Evolutionary conservation across 2,888 invertebrate genomes (phyloP), one percentile per base, ranked within the genome.

Genomic region (Schrankia costaestrigalis): DNA sequence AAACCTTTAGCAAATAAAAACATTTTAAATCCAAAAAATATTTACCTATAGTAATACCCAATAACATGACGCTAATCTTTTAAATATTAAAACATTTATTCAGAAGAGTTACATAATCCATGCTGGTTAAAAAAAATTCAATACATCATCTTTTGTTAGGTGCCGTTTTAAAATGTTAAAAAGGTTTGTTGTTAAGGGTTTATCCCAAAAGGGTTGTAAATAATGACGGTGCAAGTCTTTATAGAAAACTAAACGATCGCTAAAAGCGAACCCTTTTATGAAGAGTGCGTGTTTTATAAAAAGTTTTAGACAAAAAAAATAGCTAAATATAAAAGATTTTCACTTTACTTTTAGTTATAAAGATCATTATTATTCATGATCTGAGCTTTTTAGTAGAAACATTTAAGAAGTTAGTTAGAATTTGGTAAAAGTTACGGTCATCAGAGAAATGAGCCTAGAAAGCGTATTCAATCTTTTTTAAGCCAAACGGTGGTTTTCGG

Each of bases 61-160:
- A 72, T 64, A 68, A 86, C 82, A 85, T 76, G 85, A 78, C 77
- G 77, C 57, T 87, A 86, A 87, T 86, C 87, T 79, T 70, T 83
- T 86, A 86, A 87, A 85, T 78, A 86, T 85, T 85, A 81, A 85
- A 85, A 85, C 85, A 86, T 86, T 86, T 83, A 77, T 71, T 62
- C 63, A 71, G 65, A 62, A 59, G 62, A 71, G 68, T 67, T 49
- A 51, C 48, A 42, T 84, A 84, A 85, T 80, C 84, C 80, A 35
- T 27, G 48, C 42, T 57, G 65, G 61, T 61, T 47, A 61, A 74
- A 34, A 78, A 78, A 80, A 78, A 71, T 59, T 67, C 77, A 70
- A 82, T 80, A 66, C 75, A 73, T 75, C 76, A 74, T 63, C 73
- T 60, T 75, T 85, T 85, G 78, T 84, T 69, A 63, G 63, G 48